phyloP scores from a whole-genome alignment of 37 sponge, comb jelly and placozoan genomes.

The Cladorhizidae sp. region DNA sequence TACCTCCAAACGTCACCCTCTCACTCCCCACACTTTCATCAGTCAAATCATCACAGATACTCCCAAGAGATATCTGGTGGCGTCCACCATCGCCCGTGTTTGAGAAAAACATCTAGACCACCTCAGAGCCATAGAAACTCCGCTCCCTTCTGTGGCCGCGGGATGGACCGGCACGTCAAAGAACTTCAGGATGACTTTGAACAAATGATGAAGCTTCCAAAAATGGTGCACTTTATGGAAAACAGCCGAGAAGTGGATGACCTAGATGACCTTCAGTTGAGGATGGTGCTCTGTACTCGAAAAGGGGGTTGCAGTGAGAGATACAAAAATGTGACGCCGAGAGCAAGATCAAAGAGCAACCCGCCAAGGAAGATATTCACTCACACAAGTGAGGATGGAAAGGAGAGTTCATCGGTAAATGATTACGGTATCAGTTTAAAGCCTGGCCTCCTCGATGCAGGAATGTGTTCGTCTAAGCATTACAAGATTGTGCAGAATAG shows the following conservation, averaged over 20 bases:
- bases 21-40: neutral
- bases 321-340: neutral
- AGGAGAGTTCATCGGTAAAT: no score
- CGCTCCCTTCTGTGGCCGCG: neutral
- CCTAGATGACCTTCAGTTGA: neutral
- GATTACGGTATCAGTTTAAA: constrained; percentile 1
- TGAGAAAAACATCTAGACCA: neutral
- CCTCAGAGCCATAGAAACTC: neutral
- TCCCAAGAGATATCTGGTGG: neutral
- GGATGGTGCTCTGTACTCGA: neutral
- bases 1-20: neutral
- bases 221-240: neutral
- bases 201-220: neutral
- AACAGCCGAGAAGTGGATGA: neutral
- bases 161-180: neutral
- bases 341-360: constrained; percentile 31
- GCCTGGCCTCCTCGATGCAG: neutral
- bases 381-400: no score
- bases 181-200: neutral
- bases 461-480: neutral
- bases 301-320: no score
- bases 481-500: neutral
- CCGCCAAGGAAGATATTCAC: neutral
- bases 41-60: neutral
- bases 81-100: neutral